phyloP scores from a whole-genome alignment of 35 echinoderm and acorn worm species.

The Holothuria glaberrima region DNA sequence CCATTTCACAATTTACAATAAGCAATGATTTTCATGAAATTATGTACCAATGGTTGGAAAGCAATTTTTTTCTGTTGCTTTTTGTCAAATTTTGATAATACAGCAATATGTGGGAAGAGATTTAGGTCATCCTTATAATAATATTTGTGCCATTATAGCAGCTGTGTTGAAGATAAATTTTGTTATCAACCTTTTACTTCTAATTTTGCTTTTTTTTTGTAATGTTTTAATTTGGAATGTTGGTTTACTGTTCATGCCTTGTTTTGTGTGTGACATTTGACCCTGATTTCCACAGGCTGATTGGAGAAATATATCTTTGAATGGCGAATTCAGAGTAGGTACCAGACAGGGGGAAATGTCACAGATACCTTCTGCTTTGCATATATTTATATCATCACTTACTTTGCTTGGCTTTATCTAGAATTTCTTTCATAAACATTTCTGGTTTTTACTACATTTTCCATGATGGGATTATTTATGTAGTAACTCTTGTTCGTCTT shows the following conservation, averaged over 20 bases:
- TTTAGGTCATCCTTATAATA: too few species aligned
- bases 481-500: not conserved
- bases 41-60: too few species aligned
- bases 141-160: too few species aligned
- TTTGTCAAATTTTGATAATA: too few species aligned
- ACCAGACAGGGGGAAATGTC: not conserved
- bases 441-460: not conserved
- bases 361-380: not conserved
- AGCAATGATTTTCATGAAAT: too few species aligned
- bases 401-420: slow-evolving; percentile 9
- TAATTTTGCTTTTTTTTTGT: too few species aligned
- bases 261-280: slow-evolving; percentile 29
- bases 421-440: not conserved
- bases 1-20: too few species aligned
- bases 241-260: not conserved
- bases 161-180: not conserved
- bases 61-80: too few species aligned
- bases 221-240: too few species aligned
- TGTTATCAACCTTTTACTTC: not conserved
- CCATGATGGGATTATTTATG: not conserved
- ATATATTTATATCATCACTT: not conserved
- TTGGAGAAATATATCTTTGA: slow-evolving; percentile 93
- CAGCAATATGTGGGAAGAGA: too few species aligned
- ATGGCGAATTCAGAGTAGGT: slow-evolving; percentile 94
- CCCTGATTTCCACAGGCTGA: slow-evolving; percentile 73